These are phyloP conservation scores for Henricia sp. DNA, from an alignment of 53 echinoderm and acorn worm species.

Conservation along the genomic window DNA sequence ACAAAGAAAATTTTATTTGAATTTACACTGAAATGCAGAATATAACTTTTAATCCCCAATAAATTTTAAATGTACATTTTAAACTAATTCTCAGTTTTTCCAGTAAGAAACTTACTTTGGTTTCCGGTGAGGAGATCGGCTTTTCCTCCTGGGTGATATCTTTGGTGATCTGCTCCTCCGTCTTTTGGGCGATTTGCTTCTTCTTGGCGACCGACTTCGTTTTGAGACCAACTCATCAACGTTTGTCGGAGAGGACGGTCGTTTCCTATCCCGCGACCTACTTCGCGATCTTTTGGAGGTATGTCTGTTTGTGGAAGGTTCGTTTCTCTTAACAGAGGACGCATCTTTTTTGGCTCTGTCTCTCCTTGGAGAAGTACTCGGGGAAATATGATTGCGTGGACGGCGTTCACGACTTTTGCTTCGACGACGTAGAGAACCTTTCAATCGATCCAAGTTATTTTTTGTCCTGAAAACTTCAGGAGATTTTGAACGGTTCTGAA, in stretches of 20 bases:
- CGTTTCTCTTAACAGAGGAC: constrained; percentile 15
- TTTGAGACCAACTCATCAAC: constrained; percentile 32
- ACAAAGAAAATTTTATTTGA: neutral
- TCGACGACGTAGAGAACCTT: constrained; percentile 26
- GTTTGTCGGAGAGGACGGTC: constrained; percentile 22
- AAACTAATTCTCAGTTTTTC: neutral
- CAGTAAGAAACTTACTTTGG: constrained; percentile 40
- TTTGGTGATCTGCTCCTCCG: constrained; percentile 66
- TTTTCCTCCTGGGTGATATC: constrained; percentile 33
- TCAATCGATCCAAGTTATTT: constrained; percentile 17
- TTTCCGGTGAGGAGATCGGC: constrained; percentile 59
- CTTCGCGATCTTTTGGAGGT: constrained; percentile 46
- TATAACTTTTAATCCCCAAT: neutral
- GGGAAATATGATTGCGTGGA: constrained; percentile 40
- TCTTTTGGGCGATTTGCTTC: constrained; percentile 66
- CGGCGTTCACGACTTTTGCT: constrained; percentile 44
- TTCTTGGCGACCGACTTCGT: constrained; percentile 15
- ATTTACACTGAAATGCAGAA: neutral
- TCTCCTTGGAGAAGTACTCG: constrained; percentile 54
- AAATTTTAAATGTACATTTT: constrained; percentile 13
- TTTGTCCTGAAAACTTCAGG: constrained; percentile 1
- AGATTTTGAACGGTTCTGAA: constrained; percentile 29
- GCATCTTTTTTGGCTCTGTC: constrained; percentile 25
- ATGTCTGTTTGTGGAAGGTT: constrained; percentile 36
- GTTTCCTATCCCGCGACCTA: constrained; percentile 31